These are phyloP conservation scores for Ormyrus thymus DNA, from an alignment of 2,888 invertebrate genomes.

Conservation along the genomic window DNA sequence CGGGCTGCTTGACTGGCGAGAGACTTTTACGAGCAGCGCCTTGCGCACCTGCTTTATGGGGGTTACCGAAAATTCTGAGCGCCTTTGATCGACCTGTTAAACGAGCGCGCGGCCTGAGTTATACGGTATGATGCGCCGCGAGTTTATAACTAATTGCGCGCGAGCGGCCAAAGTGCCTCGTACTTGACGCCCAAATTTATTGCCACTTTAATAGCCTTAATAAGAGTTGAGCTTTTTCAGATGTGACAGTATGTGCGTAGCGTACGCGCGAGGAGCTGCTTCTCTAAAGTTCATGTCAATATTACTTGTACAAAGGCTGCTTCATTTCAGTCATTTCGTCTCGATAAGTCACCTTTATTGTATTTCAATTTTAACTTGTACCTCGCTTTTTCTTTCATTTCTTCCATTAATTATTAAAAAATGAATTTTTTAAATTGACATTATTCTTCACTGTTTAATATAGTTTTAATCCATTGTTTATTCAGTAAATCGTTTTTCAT, in stretches of 20 bases:
- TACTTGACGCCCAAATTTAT: constrained; percentile 48
- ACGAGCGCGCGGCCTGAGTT: constrained; percentile 1
- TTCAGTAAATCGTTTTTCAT: too few species aligned
- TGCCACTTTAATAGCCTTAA: constrained; percentile 40
- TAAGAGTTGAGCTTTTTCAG: constrained; percentile 30
- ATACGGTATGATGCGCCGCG: constrained; percentile 6
- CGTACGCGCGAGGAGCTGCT: too few species aligned
- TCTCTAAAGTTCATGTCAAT: too few species aligned
- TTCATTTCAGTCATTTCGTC: too few species aligned
- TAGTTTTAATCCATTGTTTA: too few species aligned
- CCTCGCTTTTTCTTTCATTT: too few species aligned
- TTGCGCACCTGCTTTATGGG: constrained; percentile 46
- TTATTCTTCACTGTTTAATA: too few species aligned
- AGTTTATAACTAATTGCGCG: constrained; percentile 52
- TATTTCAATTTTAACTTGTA: too few species aligned
- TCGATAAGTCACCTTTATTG: too few species aligned
- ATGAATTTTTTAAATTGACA: too few species aligned
- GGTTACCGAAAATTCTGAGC: constrained; percentile 38
- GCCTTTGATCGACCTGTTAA: constrained; percentile 50
- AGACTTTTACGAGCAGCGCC: constrained; percentile 47
- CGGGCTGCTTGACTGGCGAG: background rate
- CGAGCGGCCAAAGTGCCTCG: background rate
- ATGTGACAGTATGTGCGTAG: background rate
- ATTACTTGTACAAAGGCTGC: too few species aligned
- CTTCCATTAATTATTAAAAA: too few species aligned